Conservation (phyloP, 2,888 invertebrate genomes). For the Coremacera marginata region DNA sequence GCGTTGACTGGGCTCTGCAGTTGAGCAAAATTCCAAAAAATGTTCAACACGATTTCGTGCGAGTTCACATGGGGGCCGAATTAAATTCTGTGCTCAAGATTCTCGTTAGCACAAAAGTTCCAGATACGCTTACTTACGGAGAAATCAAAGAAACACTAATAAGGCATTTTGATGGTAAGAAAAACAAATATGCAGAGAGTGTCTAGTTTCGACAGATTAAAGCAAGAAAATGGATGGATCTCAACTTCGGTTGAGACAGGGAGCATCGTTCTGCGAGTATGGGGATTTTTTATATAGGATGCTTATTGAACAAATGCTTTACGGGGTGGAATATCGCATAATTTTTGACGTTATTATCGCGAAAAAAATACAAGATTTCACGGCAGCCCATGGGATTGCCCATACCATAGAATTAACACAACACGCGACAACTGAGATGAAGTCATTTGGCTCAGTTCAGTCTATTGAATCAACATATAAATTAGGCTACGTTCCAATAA, state of each 20-base stretch:
- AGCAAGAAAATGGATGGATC: slow-evolving; percentile 22
- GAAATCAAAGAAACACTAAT: not conserved
- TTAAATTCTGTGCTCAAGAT: slow-evolving; percentile 32
- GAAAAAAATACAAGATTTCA: too few species aligned
- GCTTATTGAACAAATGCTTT: slow-evolving; percentile 46
- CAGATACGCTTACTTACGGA: not conserved
- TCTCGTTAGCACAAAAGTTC: slow-evolving; percentile 25
- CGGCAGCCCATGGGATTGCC: too few species aligned
- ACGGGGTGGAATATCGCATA: slow-evolving; percentile 34
- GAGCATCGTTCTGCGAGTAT: too few species aligned
- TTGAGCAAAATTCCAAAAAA: slow-evolving; percentile 21
- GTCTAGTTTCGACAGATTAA: slow-evolving; percentile 39
- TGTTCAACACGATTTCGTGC: slow-evolving; percentile 25
- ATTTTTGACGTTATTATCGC: slow-evolving; percentile 42
- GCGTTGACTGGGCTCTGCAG: too few species aligned
- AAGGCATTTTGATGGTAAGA: slow-evolving; percentile 34
- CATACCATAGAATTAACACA: too few species aligned
- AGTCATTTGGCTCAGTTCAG: too few species aligned
- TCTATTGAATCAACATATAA: too few species aligned
- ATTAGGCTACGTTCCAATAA: too few species aligned
- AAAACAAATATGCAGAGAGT: slow-evolving; percentile 42
- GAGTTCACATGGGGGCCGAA: slow-evolving; percentile 28
- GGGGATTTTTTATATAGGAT: too few species aligned
- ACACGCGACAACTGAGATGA: too few species aligned
- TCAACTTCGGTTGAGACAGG: too few species aligned